phyloP scores from a whole-genome alignment of 2,888 invertebrate genomes.

The Polylopha cassiicola region DNA sequence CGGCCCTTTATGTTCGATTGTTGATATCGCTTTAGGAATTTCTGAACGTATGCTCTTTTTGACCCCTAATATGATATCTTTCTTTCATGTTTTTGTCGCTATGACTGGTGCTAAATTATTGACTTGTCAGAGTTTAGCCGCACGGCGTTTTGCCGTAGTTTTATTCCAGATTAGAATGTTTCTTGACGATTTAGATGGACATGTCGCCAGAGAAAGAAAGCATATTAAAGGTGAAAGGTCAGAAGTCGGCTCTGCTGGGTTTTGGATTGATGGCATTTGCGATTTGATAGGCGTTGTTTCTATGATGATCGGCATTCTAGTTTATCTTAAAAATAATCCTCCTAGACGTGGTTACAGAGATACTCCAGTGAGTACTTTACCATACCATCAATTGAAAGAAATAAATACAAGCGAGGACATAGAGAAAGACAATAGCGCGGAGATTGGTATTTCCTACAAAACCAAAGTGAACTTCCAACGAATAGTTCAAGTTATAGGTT shows the following conservation, averaged over 20 bases:
- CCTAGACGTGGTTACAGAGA: slow-evolving; percentile 82
- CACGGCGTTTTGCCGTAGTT: slow-evolving; percentile 84
- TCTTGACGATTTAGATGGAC: slow-evolving; percentile 91
- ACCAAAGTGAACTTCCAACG: slow-evolving; percentile 82
- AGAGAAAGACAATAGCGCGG: slow-evolving; percentile 59
- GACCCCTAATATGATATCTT: slow-evolving; percentile 90
- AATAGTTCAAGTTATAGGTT: slow-evolving; percentile 79
- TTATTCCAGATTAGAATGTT: slow-evolving; percentile 89
- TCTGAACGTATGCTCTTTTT: slow-evolving; percentile 78
- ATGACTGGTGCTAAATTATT: slow-evolving; percentile 85
- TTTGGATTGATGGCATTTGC: slow-evolving; percentile 89
- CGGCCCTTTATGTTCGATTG: slow-evolving; percentile 85
- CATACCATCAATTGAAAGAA: slow-evolving; percentile 66
- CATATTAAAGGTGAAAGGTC: slow-evolving; percentile 86
- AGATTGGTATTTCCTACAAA: slow-evolving; percentile 79
- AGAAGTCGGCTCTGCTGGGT: slow-evolving; percentile 88
- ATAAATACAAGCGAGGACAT: slow-evolving; percentile 64
- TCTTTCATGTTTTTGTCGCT: slow-evolving; percentile 86
- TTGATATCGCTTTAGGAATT: slow-evolving; percentile 82
- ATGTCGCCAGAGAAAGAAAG: slow-evolving; percentile 86
- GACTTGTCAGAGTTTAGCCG: slow-evolving; percentile 82
- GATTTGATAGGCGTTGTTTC: slow-evolving; percentile 87
- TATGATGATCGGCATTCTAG: slow-evolving; percentile 81
- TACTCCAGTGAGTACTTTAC: slow-evolving; percentile 79
- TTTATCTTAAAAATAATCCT: slow-evolving; percentile 84